Evolutionary conservation across 1,140 invertebrate species (phyloP).

Genomic region (Globodera rostochiensis): DNA sequence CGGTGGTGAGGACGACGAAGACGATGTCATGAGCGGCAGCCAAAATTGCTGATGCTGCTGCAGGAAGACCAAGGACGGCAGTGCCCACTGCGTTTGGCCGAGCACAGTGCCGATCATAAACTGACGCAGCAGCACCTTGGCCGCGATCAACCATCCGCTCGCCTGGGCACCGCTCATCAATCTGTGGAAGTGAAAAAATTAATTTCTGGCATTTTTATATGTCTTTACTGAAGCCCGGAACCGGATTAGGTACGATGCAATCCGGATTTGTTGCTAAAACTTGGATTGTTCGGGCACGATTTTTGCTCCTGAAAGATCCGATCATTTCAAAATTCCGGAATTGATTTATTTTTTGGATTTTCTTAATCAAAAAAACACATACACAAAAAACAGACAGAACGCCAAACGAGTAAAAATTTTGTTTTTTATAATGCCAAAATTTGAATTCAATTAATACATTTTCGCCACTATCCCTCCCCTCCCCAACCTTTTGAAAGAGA

Average conservation of each 20-base stretch:
- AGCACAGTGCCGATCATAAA: constrained; percentile 20
- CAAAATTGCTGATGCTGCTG: constrained; percentile 21
- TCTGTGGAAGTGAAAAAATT: neutral
- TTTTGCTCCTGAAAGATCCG: no score
- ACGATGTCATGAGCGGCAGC: constrained; percentile 13
- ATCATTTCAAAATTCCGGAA: no score
- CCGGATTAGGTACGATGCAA: no score
- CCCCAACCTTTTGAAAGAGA: constrained; percentile 18
- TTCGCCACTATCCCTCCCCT: neutral
- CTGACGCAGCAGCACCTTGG: constrained; percentile 14
- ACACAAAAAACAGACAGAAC: no score
- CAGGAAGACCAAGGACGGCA: constrained; percentile 24
- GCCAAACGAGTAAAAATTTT: neutral
- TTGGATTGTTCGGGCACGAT: no score
- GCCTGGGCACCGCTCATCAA: neutral
- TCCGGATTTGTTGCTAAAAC: no score
- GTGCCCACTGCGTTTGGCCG: constrained; percentile 18
- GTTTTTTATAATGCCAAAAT: neutral
- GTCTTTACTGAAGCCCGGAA: no score
- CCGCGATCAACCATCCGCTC: constrained; percentile 19
- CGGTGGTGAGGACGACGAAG: no score
- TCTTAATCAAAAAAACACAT: no score
- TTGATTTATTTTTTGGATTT: no score
- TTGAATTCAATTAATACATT: neutral
- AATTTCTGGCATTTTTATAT: no score